Conservation (phyloP, 2,113 vertebrate species). For the Mus pahari region DNA sequence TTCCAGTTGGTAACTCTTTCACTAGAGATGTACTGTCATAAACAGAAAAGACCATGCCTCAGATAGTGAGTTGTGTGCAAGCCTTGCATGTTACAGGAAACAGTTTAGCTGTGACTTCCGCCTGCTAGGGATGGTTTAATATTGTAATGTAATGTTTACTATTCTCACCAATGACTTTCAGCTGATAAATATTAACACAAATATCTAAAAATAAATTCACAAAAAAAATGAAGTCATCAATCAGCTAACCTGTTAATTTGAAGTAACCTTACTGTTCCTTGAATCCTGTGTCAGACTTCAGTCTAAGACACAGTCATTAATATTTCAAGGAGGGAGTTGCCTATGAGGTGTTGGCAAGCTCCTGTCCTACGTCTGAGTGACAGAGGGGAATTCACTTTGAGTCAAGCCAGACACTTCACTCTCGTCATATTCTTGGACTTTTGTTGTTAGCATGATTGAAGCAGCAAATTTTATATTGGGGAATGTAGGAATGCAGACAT, state of each 20-base stretch:
- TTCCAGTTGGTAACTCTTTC: not conserved
- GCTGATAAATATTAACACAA: not conserved
- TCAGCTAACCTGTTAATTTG: not conserved
- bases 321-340: not conserved
- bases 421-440: not conserved
- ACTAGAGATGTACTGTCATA: not conserved
- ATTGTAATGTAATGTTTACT: not conserved
- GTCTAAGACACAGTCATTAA: not conserved
- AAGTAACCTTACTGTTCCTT: not conserved
- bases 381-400: not conserved
- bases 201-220: not conserved
- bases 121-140: too few relatives aligned
- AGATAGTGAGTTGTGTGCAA: not conserved
- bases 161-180: not conserved
- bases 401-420: not conserved
- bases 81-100: too few relatives aligned
- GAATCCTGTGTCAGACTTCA: not conserved
- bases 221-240: not conserved
- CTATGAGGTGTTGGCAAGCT: not conserved
- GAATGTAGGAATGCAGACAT: not conserved
- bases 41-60: rapidly evolving
- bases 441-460: not conserved
- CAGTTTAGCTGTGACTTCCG: rapidly evolving
- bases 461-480: not conserved
- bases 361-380: not conserved